Base-by-base conservation (phyloP, 2,888 invertebrate genomes). In the Drosophila kanekoi region DNA sequence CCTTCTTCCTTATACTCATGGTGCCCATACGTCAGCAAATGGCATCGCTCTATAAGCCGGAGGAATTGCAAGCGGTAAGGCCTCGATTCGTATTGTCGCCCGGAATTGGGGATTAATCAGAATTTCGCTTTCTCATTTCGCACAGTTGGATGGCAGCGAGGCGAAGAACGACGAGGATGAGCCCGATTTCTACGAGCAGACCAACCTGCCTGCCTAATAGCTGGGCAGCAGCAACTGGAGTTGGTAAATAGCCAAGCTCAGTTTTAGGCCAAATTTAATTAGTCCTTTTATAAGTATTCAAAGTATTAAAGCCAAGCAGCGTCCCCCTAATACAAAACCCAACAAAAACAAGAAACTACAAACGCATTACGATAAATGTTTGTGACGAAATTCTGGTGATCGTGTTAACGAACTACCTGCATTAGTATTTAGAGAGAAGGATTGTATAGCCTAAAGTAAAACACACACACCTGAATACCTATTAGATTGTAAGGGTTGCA, bases 121-220 rank as follows among this genome's bases (percentile, higher is more conserved):
- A 37, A 20, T 13, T n/a, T 49, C 51, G 16, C 41, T 40, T 43
- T 73, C 91, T n/a, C 1, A 4, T 13, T 13, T 3, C 0, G 2
- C 91, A 16, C 93, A 97, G 97, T 93, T 98, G 93, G 98, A 98
- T 92, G 97, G 97, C 83, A 95, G 94, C 82, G 96, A 96, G 91
- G 95, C 96, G 78, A 96, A 96, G 75, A 95, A 94, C 59, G 96
- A 96, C 90, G 97, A 96, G 84, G 96, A 97, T 91, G 98, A 98
- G 91, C 97, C 97, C 9, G 98, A 98, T 93, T 98, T 98, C 94
- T 98, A 98, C 92, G 96, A 97, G 88, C 96, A 98, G 93, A 97
- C 98, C 68, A 96, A 96, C 60, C 93, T 97, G 91, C 96, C 97
- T 81, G 96, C 96, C 81, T 96, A 84, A 95, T 93, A 67, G 57